Evolutionary conservation across 1,140 invertebrate genomes (phyloP).

Genomic region (Samia ricini): DNA sequence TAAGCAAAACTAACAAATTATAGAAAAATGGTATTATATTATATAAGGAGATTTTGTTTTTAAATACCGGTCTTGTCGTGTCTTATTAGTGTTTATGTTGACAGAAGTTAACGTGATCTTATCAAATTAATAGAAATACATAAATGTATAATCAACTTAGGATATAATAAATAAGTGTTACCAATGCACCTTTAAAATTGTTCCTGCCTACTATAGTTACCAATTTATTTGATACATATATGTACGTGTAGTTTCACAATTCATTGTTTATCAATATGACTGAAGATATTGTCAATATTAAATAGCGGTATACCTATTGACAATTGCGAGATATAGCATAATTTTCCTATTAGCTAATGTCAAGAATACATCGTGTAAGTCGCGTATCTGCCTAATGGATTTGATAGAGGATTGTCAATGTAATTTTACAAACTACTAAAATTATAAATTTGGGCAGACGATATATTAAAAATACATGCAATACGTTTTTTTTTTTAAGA

Average conservation of each 20-base stretch:
- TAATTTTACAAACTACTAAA: neutral
- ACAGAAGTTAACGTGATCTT: no score
- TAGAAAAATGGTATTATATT: no score
- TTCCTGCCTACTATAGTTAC: neutral
- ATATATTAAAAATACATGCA: neutral
- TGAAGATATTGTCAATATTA: conserved; percentile 1
- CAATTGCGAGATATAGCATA: conserved; percentile 13
- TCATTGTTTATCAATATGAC: conserved; percentile 2
- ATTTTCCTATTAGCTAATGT: conserved; percentile 20
- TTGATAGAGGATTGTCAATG: neutral
- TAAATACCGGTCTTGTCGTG: no score
- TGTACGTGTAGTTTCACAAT: neutral
- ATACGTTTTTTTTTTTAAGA: neutral
- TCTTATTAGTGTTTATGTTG: no score
- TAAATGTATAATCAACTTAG: no score
- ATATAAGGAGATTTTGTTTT: no score
- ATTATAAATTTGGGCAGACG: neutral
- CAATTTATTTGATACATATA: neutral
- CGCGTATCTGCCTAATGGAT: neutral
- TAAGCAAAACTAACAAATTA: no score
- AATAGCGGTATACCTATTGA: neutral
- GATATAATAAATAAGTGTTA: no score
- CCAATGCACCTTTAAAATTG: no score
- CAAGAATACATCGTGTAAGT: conserved; percentile 3
- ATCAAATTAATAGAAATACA: no score